These are phyloP conservation scores for Diarsia brunnea DNA, from an alignment of 2,888 invertebrate genomes.

Conservation along the genomic window DNA sequence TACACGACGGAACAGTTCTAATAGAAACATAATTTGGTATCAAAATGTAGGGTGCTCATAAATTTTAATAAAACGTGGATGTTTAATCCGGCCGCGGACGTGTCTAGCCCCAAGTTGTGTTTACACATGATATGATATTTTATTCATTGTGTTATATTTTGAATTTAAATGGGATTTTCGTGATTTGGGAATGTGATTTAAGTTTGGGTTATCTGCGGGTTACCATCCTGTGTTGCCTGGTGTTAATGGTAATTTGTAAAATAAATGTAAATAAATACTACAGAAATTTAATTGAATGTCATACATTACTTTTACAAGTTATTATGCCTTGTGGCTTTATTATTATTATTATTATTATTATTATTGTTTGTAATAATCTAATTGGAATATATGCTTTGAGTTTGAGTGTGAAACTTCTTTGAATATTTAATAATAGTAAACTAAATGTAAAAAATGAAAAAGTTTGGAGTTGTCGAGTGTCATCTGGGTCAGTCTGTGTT, in stretches of 20 bases:
- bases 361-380: no score
- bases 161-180: constrained; percentile 46
- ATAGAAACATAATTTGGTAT: constrained; percentile 68
- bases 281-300: neutral
- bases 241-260: constrained; percentile 7
- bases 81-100: constrained; percentile 58
- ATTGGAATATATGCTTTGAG: no score
- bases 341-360: no score
- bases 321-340: no score
- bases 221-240: neutral
- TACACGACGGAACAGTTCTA: constrained; percentile 51
- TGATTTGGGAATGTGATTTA: constrained; percentile 40
- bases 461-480: neutral
- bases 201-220: constrained; percentile 13
- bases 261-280: neutral
- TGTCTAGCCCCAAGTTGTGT: constrained; percentile 54
- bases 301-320: no score
- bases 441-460: neutral
- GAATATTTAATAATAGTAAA: neutral
- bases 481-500: neutral
- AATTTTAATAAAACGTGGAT: constrained; percentile 70
- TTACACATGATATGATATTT: constrained; percentile 51
- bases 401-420: neutral
- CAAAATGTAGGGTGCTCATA: constrained; percentile 69
- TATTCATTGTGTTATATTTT: constrained; percentile 54